Percentiles rank a stretch among this genome's conserved stretches.
These are phyloP conservation scores for Neuroterus valhalla DNA, from an alignment of 1,140 invertebrate genomes.

Conservation along the genomic window DNA sequence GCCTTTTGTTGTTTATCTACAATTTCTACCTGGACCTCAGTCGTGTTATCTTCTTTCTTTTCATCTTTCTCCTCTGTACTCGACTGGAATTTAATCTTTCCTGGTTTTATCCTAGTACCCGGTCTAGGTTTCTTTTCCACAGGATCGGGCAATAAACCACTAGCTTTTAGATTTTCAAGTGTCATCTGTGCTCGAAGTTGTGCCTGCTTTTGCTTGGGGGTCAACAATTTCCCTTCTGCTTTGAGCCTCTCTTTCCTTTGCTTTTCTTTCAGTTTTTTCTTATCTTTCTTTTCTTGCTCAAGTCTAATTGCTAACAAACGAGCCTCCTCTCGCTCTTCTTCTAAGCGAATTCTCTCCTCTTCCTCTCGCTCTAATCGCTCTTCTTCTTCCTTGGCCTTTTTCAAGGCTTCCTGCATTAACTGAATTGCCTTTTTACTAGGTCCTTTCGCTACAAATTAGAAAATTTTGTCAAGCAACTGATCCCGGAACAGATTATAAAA, in stretches of 20 bases:
- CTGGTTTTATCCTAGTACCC: constrained; percentile 78
- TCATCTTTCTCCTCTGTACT: constrained; percentile 71
- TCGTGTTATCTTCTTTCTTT: constrained; percentile 73
- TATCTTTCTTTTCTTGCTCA: constrained; percentile 91
- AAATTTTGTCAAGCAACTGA: constrained; percentile 43
- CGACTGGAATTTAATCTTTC: constrained; percentile 77
- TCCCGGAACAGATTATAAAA: constrained; percentile 32
- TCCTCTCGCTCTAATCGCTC: constrained; percentile 86
- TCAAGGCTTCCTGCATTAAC: constrained; percentile 92
- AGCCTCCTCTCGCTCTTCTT: constrained; percentile 84
- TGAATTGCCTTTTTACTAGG: constrained; percentile 87
- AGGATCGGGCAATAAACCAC: constrained; percentile 84
- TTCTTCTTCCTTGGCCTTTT: constrained; percentile 78
- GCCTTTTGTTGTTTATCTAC: constrained; percentile 73
- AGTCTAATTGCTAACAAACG: constrained; percentile 85
- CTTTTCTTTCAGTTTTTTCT: constrained; percentile 96
- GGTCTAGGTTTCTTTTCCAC: constrained; percentile 83
- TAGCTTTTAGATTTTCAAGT: constrained; percentile 90
- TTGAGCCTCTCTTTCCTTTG: constrained; percentile 94
- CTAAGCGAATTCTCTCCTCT: constrained; percentile 84
- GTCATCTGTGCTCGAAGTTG: constrained; percentile 90
- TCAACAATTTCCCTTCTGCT: constrained; percentile 95
- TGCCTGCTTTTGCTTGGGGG: constrained; percentile 94
- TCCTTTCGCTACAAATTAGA: constrained; percentile 74
- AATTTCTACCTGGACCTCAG: constrained; percentile 77